A percentile compares a stretch with the other conserved stretches of the same genome.
phyloP scores from a whole-genome alignment of 2,888 invertebrate genomes.

The Spilarctia lutea region DNA sequence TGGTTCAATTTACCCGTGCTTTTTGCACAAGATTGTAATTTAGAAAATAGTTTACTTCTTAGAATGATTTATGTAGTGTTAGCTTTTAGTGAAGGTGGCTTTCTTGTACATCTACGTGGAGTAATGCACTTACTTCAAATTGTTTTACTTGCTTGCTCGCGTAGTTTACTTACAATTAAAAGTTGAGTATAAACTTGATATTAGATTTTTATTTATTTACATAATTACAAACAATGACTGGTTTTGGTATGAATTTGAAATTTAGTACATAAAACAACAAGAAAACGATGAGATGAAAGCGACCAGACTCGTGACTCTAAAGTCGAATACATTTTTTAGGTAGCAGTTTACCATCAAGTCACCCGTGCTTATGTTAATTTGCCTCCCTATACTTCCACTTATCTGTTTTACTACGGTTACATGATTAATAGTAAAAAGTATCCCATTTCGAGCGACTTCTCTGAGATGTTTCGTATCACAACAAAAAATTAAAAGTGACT shows the following conservation, averaged over 20 bases:
- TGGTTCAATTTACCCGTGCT: conserved; percentile 24
- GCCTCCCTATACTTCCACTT: no score
- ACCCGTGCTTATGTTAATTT: no score
- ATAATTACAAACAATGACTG: not conserved
- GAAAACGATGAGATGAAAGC: not conserved
- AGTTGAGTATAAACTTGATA: not conserved
- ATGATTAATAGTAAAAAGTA: not conserved
- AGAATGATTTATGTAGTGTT: not conserved
- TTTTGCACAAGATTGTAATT: conserved; percentile 20
- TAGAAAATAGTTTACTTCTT: conserved; percentile 22
- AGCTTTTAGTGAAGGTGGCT: not conserved
- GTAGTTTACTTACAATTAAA: not conserved
- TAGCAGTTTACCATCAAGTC: not conserved
- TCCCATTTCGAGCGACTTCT: not conserved
- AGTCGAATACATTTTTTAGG: no score
- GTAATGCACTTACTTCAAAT: not conserved
- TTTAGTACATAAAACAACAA: not conserved
- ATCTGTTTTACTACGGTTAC: no score
- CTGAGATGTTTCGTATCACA: not conserved
- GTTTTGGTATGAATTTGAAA: not conserved
- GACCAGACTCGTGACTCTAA: no score
- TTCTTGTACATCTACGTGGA: not conserved
- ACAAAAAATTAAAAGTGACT: not conserved
- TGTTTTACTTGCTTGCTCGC: not conserved
- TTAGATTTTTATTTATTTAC: not conserved